These are phyloP conservation scores for Apodemus speciosus DNA, from an alignment of 2,113 vertebrate species.

Conservation along the genomic window DNA sequence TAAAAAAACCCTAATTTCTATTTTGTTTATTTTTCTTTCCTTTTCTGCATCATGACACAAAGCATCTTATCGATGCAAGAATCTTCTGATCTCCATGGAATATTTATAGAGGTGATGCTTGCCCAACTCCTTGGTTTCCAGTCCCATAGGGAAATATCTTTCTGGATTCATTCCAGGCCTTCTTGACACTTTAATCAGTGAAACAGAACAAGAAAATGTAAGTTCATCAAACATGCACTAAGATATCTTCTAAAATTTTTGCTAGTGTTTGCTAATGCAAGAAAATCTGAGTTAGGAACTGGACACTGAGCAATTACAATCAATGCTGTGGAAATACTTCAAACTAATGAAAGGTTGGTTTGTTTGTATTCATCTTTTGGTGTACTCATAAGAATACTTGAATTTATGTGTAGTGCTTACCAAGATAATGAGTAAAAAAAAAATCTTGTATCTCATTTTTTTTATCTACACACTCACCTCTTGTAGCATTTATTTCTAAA, in stretches of 20 bases:
- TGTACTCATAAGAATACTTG: not conserved
- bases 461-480: not conserved
- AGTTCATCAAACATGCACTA: not conserved
- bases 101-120: not conserved
- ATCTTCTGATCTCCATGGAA: not conserved
- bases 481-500: not conserved
- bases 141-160: slow-evolving; percentile 40
- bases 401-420: not conserved
- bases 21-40: not conserved
- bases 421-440: not conserved
- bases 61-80: not conserved
- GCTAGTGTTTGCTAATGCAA: not conserved
- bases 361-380: not conserved
- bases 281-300: not conserved
- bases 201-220: not conserved
- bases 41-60: not conserved
- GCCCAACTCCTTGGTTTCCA: not conserved
- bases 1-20: not conserved
- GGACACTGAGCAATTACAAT: not conserved
- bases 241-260: not conserved
- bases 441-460: not conserved
- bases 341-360: slow-evolving; percentile 38
- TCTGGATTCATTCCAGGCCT: not conserved
- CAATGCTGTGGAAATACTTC: not conserved
- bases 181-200: slow-evolving; percentile 26